Evolutionary conservation across 2,888 invertebrate species (phyloP), one percentile per base, ranked within the genome.

Genomic region (Spodoptera picta): DNA sequence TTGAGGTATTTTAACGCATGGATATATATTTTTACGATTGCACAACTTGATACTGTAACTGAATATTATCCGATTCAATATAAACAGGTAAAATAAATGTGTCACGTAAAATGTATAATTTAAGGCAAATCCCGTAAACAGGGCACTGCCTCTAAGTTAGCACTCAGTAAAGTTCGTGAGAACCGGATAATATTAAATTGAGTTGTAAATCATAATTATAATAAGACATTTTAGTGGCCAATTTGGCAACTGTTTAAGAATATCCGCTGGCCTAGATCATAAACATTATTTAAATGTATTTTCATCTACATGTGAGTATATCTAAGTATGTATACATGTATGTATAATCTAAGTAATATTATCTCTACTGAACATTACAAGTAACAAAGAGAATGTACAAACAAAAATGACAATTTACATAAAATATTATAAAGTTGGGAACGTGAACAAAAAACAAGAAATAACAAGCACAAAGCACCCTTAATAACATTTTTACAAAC

Each of bases 181-280:
- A 50, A 1, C 1, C 10, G 44, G 31, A 51, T 49, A 51, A 50
- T 19, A 47, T 44, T 42, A 45, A 53, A 68, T 67, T 43, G 41
- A 72, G 56, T 51, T 66, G 55, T 72, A 73, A 73, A 73, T 73
- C 55, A 72, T 12, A 24, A 66, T 50, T 72, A 72, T 46, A 66
- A 23, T 72, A 41, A 43, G 66, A 46, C 45, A 46, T 14, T 64
- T 49, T 46, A 42, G 53, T 53, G 52, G 6, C 49, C 45, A 54
- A 27, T 36, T 14, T 23, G 65, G 45, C 9, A 72, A 42, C 45
- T 45, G 55, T 14, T 65, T 10, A 11, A 12, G 23, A 31, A 3
- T 19, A 43, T 36, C 19, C 10, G 3, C 12, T 43, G 49, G 1
- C 4, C 19, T 43, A n/a, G 6, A 41, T 51, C n/a, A 51, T 12